These are phyloP conservation scores for Nectonema munidae DNA, from an alignment of 2,888 invertebrate species.

Conservation along the genomic window DNA sequence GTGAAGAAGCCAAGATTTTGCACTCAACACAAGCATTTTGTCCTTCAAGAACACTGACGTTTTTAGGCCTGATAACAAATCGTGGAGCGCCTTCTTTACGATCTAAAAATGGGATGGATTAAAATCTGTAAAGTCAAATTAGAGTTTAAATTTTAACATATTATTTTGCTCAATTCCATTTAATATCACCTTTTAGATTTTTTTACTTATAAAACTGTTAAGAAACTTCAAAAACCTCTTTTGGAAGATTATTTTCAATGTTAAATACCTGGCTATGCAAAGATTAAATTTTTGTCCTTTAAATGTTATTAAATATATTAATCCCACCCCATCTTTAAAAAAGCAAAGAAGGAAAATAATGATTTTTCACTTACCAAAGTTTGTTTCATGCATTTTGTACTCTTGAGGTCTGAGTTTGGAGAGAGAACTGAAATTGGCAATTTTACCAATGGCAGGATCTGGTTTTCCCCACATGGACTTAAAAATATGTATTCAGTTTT, in stretches of 20 bases:
- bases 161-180: too few relatives aligned
- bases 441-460: constrained; percentile 61
- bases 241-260: too few relatives aligned
- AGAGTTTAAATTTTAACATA: too few relatives aligned
- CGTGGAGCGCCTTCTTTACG: constrained; percentile 84
- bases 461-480: constrained; percentile 31
- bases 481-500: constrained; percentile 10
- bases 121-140: too few relatives aligned
- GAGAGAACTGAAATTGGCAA: constrained; percentile 81
- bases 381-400: constrained; percentile 74
- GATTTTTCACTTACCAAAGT: constrained; percentile 60
- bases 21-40: constrained; percentile 89
- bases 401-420: constrained; percentile 74
- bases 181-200: too few relatives aligned
- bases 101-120: constrained; percentile 30
- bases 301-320: too few relatives aligned
- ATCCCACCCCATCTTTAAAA: too few relatives aligned
- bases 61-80: constrained; percentile 79
- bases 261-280: too few relatives aligned
- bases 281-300: too few relatives aligned
- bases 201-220: neutral
- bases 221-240: too few relatives aligned
- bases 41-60: constrained; percentile 77
- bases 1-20: constrained; percentile 58
- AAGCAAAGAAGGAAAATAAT: neutral